Conservation (phyloP, 2,113 vertebrate genomes). For the Sardina pilchardus region DNA sequence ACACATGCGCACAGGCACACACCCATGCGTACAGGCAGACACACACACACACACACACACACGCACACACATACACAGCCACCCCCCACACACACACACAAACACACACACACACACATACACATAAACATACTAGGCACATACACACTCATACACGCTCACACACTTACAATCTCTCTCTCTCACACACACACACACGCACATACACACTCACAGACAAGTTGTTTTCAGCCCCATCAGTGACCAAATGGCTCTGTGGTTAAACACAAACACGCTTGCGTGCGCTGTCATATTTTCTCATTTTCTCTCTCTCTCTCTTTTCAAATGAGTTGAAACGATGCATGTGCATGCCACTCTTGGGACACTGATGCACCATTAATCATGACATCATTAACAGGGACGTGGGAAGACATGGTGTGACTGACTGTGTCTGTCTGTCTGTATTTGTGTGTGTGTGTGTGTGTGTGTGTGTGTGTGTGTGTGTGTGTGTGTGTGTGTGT, state of each 20-base stretch:
- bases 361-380: neutral
- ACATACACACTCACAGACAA: neutral
- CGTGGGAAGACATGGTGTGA: neutral
- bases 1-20: neutral
- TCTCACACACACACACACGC: neutral
- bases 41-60: no score
- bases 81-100: neutral
- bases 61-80: neutral
- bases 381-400: neutral
- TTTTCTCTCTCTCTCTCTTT: no score
- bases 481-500: neutral
- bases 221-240: neutral
- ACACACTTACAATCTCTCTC: neutral
- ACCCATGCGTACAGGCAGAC: neutral
- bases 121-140: neutral
- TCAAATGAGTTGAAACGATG: neutral
- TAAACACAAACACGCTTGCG: neutral
- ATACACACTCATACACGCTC: neutral
- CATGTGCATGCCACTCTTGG: neutral
- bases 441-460: neutral
- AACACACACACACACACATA: neutral
- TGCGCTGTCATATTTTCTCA: neutral
- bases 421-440: neutral
- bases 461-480: neutral
- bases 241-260: neutral